phyloP scores from a whole-genome alignment of 2,113 vertebrate genomes.

The Thomomys bottae region DNA sequence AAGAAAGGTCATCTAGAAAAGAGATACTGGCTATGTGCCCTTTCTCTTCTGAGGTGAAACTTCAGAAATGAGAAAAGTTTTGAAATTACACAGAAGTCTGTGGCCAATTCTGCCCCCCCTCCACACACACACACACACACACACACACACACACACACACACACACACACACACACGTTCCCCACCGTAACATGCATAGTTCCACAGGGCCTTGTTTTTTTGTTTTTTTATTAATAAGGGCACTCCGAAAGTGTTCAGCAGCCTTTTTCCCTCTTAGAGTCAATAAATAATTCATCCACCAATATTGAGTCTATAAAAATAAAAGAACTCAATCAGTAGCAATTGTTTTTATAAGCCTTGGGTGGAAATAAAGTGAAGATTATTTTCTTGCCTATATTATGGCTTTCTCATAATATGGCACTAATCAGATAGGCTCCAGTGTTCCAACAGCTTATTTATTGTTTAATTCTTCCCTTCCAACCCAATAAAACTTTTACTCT shows the following conservation, averaged over 20 bases:
- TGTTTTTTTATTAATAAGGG: conserved; percentile 49
- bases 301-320: conserved; percentile 74
- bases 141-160: no score
- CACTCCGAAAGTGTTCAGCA: conserved; percentile 50
- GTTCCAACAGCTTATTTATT: conserved; percentile 77
- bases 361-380: conserved; percentile 63
- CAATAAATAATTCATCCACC: conserved; percentile 79
- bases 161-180: no score
- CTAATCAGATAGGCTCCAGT: conserved; percentile 61
- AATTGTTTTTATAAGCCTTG: conserved; percentile 27
- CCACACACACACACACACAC: no score
- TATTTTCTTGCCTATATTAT: conserved; percentile 49
- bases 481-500: conserved; percentile 77
- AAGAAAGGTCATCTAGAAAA: neutral
- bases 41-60: neutral
- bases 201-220: neutral
- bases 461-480: conserved; percentile 68
- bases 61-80: neutral
- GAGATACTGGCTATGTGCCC: neutral
- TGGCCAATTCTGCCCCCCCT: neutral
- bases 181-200: neutral
- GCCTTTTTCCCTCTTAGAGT: conserved; percentile 43
- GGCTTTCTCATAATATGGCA: neutral
- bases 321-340: conserved; percentile 63
- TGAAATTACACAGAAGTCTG: neutral